Percentiles rank a stretch among this genome's conserved stretches.
phyloP scores from a whole-genome alignment of 2,113 vertebrate species.

The Isurus oxyrinchus region DNA sequence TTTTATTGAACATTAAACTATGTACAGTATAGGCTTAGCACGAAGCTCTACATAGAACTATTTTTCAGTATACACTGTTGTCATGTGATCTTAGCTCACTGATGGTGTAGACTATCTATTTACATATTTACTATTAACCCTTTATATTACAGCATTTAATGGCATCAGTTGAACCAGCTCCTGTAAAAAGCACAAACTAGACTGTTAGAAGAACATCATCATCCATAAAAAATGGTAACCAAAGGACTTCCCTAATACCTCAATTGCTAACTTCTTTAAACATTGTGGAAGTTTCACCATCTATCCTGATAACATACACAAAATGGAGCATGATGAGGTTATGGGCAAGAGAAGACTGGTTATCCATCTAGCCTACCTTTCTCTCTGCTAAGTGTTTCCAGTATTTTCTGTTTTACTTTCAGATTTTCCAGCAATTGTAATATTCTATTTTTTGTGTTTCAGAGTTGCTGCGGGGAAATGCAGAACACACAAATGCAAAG shows the following conservation, averaged over 20 bases:
- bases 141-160: not conserved
- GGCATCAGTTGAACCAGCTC: not conserved
- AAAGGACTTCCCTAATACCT: not conserved
- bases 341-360: not conserved
- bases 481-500: too few relatives aligned
- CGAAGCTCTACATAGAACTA: too few relatives aligned
- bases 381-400: not conserved
- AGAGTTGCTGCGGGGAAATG: too few relatives aligned
- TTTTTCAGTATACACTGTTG: too few relatives aligned
- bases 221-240: not conserved
- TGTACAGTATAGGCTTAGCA: too few relatives aligned
- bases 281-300: not conserved
- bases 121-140: too few relatives aligned
- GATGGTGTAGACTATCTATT: too few relatives aligned
- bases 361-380: not conserved
- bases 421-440: not conserved
- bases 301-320: not conserved
- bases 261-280: not conserved
- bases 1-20: too few relatives aligned
- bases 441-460: not conserved
- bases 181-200: not conserved
- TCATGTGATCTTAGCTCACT: too few relatives aligned
- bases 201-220: not conserved
- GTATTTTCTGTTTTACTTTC: too few relatives aligned
- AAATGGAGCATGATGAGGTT: not conserved